Conservation (phyloP, 2,113 vertebrate species). For the Phoenicopterus ruber region DNA sequence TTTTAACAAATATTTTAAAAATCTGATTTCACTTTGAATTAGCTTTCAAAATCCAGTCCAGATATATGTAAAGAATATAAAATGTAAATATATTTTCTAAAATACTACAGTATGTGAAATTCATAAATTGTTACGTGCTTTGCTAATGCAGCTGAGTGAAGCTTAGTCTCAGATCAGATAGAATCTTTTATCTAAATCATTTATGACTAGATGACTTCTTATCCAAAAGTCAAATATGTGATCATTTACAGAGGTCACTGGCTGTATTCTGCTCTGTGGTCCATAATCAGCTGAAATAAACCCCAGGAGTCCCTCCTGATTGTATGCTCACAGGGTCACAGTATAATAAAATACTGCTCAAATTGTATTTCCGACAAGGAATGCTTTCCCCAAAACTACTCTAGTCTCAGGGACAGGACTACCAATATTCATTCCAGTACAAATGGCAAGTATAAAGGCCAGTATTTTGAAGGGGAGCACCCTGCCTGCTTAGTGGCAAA, state of each 20-base stretch:
- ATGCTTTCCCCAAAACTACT: conserved; percentile 7
- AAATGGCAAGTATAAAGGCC: conserved; percentile 31
- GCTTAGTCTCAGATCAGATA: conserved; percentile 50
- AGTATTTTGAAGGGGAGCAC: conserved; percentile 15
- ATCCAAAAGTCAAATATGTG: conserved; percentile 64
- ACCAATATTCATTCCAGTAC: conserved; percentile 10
- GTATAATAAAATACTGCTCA: conserved; percentile 56
- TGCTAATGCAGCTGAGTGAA: conserved; percentile 26
- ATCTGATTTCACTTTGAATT: conserved; percentile 62
- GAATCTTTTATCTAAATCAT: conserved; percentile 57
- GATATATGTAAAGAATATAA: conserved; percentile 34
- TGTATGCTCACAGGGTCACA: conserved; percentile 54
- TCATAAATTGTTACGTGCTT: conserved; percentile 45
- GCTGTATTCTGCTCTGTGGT: conserved; percentile 42
- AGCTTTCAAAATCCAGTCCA: conserved; percentile 44
- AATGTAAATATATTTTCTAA: conserved; percentile 54
- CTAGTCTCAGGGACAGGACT: not conserved
- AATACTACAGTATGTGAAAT: conserved; percentile 52
- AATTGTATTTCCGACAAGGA: conserved; percentile 41
- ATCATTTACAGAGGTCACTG: conserved; percentile 68
- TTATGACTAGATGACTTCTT: conserved; percentile 58
- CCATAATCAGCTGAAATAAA: conserved; percentile 59
- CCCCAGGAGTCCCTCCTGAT: conserved; percentile 17
- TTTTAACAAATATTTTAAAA: conserved; percentile 51
- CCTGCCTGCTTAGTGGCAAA: not conserved